Evolutionary conservation across 2,113 vertebrate species (phyloP).

Genomic region (Sinocyclocheilus maitianheensis): DNA sequence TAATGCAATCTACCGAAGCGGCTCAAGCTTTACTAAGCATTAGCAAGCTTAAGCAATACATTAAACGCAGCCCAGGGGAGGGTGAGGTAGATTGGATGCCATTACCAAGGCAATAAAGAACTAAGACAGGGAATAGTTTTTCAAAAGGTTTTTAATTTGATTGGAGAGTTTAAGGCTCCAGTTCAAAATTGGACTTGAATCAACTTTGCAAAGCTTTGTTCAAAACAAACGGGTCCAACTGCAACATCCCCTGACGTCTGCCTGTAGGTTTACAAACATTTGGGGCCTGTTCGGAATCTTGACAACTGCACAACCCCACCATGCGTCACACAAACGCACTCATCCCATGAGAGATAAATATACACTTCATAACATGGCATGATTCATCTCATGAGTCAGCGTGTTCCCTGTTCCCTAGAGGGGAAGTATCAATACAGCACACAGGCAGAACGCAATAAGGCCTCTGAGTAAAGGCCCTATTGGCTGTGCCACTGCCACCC

Average conservation of each 20-base stretch:
- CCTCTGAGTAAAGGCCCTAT: slow-evolving; percentile 27
- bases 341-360: background rate
- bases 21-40: slow-evolving; percentile 45
- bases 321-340: slow-evolving; percentile 31
- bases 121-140: slow-evolving; percentile 35
- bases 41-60: slow-evolving; percentile 51
- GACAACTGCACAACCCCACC: background rate
- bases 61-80: slow-evolving; percentile 45
- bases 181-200: slow-evolving; percentile 17
- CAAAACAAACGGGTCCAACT: background rate
- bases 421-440: slow-evolving; percentile 26
- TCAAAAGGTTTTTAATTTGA: slow-evolving; percentile 29
- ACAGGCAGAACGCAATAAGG: slow-evolving; percentile 37
- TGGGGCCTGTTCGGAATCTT: background rate
- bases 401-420: slow-evolving; percentile 3
- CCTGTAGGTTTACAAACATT: background rate
- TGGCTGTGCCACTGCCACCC: slow-evolving; percentile 32
- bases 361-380: slow-evolving; percentile 33
- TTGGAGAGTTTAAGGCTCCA: slow-evolving; percentile 17
- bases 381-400: slow-evolving; percentile 36
- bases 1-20: slow-evolving; percentile 33
- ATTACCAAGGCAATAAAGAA: slow-evolving; percentile 36
- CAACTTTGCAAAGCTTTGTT: background rate
- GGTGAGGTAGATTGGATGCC: slow-evolving; percentile 27
- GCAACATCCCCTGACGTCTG: background rate